Conservation (phyloP, 1,140 invertebrate genomes). For the Acromyrmex echinatior region DNA sequence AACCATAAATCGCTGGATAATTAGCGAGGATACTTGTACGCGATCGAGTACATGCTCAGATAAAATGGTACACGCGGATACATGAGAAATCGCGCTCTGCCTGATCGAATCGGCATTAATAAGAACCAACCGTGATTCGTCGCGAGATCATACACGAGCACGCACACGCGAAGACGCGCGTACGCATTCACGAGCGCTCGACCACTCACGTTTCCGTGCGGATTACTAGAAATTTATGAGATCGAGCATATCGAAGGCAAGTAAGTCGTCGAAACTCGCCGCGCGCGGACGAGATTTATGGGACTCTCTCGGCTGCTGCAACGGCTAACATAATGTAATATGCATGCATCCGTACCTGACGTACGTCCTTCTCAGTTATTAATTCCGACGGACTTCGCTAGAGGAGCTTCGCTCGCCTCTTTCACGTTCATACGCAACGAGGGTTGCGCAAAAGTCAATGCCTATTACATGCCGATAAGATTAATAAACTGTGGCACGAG, state of each 20-base stretch:
- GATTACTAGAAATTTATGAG: constrained; percentile 65
- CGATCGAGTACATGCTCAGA: constrained; percentile 30
- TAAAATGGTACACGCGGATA: neutral
- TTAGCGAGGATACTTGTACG: constrained; percentile 36
- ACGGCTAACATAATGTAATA: constrained; percentile 59
- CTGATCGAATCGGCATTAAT: constrained; percentile 49
- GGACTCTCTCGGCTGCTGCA: constrained; percentile 3
- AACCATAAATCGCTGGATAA: constrained; percentile 64
- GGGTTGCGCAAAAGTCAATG: constrained; percentile 44
- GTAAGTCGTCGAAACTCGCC: constrained; percentile 68
- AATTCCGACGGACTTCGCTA: constrained; percentile 41
- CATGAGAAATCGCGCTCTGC: constrained; percentile 28
- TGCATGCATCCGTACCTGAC: constrained; percentile 64
- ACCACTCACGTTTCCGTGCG: neutral
- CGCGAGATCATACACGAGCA: neutral
- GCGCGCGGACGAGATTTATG: constrained; percentile 67
- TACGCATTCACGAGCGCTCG: neutral
- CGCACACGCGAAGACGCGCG: too few species aligned
- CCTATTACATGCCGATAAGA: constrained; percentile 52
- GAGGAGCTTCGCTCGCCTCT: constrained; percentile 43
- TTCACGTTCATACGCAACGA: constrained; percentile 15
- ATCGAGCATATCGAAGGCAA: constrained; percentile 60
- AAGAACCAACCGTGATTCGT: constrained; percentile 7
- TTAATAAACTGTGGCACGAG: constrained; percentile 35
- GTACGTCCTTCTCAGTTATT: constrained; percentile 61